Percentiles rank a stretch among this genome's conserved stretches.
Evolutionary conservation across 2,797 vertebrate genomes (phyloP).

Genomic region (Knipowitschia caucasica): DNA sequence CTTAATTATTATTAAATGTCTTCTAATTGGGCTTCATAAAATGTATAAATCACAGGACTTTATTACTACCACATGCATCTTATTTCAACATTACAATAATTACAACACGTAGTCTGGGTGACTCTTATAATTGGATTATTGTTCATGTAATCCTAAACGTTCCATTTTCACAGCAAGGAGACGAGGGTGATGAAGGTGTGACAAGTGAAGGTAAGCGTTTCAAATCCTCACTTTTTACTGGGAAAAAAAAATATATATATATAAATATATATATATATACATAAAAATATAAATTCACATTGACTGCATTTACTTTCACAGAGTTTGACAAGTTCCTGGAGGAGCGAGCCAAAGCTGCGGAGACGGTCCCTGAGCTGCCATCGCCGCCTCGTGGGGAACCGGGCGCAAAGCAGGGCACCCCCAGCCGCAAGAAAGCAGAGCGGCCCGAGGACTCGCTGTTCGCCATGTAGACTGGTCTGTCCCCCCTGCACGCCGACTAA

Average conservation of each 20-base stretch:
- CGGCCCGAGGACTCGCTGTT: conserved; percentile 87
- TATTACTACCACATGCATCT: no score
- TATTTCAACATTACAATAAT: no score
- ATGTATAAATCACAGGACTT: no score
- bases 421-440: conserved; percentile 83
- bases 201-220: conserved; percentile 90
- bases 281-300: neutral
- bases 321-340: conserved; percentile 98
- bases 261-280: no score
- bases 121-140: no score
- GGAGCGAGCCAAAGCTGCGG: conserved; percentile 95
- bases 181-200: conserved; percentile 92
- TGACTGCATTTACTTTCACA: conserved; percentile 45
- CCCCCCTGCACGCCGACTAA: conserved; percentile 25
- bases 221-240: neutral
- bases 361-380: conserved; percentile 85
- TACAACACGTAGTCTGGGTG: no score
- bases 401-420: conserved; percentile 56
- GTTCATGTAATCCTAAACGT: neutral
- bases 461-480: conserved; percentile 75
- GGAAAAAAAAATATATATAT: no score
- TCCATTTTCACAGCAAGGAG: conserved; percentile 83
- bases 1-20: no score
- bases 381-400: conserved; percentile 82
- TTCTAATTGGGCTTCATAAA: conserved; percentile 1